Evolutionary conservation across 1,140 invertebrate species (phyloP).

Genomic region (Drosophila miranda): DNA sequence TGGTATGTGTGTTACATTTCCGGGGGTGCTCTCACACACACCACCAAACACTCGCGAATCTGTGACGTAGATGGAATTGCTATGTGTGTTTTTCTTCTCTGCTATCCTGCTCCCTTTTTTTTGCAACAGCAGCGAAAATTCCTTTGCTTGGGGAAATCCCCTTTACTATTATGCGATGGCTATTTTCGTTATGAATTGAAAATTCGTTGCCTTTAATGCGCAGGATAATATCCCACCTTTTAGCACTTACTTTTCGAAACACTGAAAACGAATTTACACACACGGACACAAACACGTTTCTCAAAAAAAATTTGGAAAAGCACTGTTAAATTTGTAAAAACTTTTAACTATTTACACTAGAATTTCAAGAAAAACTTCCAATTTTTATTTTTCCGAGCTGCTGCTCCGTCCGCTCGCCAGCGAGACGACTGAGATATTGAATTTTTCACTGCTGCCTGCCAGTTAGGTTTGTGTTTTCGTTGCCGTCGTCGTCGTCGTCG

Average conservation of each 20-base stretch:
- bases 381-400: conserved; percentile 27
- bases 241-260: conserved; percentile 9
- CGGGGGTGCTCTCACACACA: conserved; percentile 63
- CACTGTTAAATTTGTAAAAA: conserved; percentile 55
- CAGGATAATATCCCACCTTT: conserved; percentile 34
- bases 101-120: not conserved
- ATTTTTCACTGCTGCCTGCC: conserved; percentile 44
- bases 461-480: conserved; percentile 9
- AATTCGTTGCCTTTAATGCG: conserved; percentile 29
- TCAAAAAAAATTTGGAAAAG: conserved; percentile 31
- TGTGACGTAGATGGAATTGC: conserved; percentile 67
- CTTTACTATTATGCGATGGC: too few relatives aligned
- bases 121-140: conserved; percentile 60
- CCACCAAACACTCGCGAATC: conserved; percentile 31
- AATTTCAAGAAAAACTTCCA: conserved; percentile 46
- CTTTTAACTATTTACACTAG: conserved; percentile 62
- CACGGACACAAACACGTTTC: conserved; percentile 27
- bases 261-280: conserved; percentile 13
- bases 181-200: conserved; percentile 48
- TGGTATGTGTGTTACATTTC: conserved; percentile 70
- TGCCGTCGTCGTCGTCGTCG: conserved; percentile 43
- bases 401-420: conserved; percentile 63
- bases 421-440: conserved; percentile 67
- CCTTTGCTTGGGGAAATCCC: conserved; percentile 26
- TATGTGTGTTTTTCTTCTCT: conserved; percentile 42